Evolutionary conservation across 92 coral and sea anemone genomes (phyloP), one percentile per base, ranked within the genome.

Genomic region (Ricordea florida): DNA sequence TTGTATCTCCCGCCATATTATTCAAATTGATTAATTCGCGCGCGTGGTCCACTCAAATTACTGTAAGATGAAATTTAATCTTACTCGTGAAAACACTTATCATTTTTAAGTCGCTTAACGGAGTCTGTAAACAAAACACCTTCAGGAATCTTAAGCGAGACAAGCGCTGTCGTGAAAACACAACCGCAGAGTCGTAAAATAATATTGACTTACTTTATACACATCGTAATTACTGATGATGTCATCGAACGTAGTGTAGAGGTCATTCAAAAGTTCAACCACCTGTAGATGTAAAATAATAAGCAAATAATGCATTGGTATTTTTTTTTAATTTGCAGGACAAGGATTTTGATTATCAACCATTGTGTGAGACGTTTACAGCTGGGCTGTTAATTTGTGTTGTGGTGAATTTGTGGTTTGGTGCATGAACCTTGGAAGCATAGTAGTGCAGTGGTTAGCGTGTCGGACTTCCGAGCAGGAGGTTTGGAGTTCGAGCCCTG

Each of bases 221-320:
- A 94, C 98, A 81, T 94, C 97, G 59, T 94, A 94, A 66, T 93
- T 79, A 58, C 87, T 88, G 65, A 94, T 94, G 65, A 94, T 94
- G 61, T 86, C 94, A 58, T 94, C 98, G 58, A 94, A 94, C 29
- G 89, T 79, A 7, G 98, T 94, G 53, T 94, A 94, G 31, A 94
- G 75, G 47, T 90, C 97, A 77, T 94, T 94, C 66, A 94, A 78
- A 46, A 94, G 62, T 20, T 91, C 97, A 21, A 94, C 98, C 29
- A 94, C 93, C 98, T 94, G 70, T n/a, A 52, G 10, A 29, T 58
- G 26, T 23, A 24, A 37, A 48, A 49, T 20, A 30, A 57, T 10
- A 15, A 74, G 33, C 22, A 5, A n/a, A 42, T 13, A 23, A 11
- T 2, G 29, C 20, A 0, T 29, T 6, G 25, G 16, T 7, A 29